Conservation (phyloP, 2,113 vertebrate species). For the Brachyhypopomus occidentalis region DNA sequence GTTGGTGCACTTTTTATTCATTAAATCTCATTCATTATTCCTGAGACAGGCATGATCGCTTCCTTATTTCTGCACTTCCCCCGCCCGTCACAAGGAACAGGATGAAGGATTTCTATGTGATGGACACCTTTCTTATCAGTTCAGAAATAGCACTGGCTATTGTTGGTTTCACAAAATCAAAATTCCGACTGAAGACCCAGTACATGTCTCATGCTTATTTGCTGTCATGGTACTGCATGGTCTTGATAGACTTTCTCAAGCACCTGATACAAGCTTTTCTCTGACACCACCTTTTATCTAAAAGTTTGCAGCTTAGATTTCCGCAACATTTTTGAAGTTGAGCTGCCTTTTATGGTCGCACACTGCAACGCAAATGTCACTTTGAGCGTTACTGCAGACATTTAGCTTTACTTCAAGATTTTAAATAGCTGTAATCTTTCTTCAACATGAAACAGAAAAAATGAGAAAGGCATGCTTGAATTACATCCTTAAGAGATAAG, state of each 20-base stretch:
- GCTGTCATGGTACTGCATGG: constrained; percentile 15
- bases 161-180: constrained; percentile 21
- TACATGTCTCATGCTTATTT: constrained; percentile 30
- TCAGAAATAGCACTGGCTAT: constrained; percentile 39
- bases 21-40: too few relatives aligned
- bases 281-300: constrained; percentile 22
- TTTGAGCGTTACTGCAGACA: background rate
- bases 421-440: background rate
- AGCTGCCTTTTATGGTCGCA: background rate
- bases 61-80: too few relatives aligned
- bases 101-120: constrained; percentile 38
- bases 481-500: background rate
- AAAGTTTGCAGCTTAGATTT: constrained; percentile 19
- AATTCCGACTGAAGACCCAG: constrained; percentile 36
- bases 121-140: constrained; percentile 40
- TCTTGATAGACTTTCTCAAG: constrained; percentile 12
- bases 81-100: constrained; percentile 1
- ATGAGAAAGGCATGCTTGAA: background rate
- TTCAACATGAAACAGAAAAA: background rate
- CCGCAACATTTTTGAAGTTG: constrained; percentile 1
- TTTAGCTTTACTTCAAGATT: constrained; percentile 4
- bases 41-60: too few relatives aligned
- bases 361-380: background rate
- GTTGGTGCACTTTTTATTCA: too few relatives aligned
- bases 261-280: background rate